A percentile compares a stretch with the other conserved stretches of the same genome.
phyloP scores from a whole-genome alignment of 2,888 invertebrate genomes.

The Beris morrisii region DNA sequence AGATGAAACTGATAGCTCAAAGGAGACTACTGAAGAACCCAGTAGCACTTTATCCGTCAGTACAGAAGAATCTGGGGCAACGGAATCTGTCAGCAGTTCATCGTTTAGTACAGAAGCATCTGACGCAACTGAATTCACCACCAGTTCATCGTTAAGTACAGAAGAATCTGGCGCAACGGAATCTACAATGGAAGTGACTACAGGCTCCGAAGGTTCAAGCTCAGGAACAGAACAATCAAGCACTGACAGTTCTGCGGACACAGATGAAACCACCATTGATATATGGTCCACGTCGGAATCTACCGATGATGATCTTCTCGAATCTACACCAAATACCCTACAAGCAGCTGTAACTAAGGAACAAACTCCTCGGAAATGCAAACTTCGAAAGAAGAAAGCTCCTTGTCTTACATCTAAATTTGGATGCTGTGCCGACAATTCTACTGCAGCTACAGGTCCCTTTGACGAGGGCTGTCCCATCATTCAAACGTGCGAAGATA shows the following conservation, averaged over 20 bases:
- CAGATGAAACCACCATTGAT: constrained; percentile 47
- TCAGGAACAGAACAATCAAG: constrained; percentile 14
- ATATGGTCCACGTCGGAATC: constrained; percentile 52
- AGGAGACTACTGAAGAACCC: background rate
- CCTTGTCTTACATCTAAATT: constrained; percentile 67
- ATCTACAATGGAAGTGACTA: constrained; percentile 9
- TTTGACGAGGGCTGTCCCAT: constrained; percentile 77
- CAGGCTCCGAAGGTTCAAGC: background rate
- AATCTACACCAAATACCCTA: constrained; percentile 60
- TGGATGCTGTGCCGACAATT: constrained; percentile 85
- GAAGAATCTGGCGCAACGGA: constrained; percentile 34
- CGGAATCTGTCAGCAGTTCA: background rate
- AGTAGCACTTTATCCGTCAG: constrained; percentile 37
- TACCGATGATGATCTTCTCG: constrained; percentile 56
- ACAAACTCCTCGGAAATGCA: constrained; percentile 61
- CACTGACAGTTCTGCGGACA: constrained; percentile 41
- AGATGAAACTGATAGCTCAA: constrained; percentile 29
- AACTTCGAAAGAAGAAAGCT: constrained; percentile 54
- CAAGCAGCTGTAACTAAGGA: constrained; percentile 59
- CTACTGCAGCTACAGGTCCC: constrained; percentile 76
- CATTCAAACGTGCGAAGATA: constrained; percentile 74
- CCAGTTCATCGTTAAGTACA: constrained; percentile 20
- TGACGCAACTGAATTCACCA: background rate
- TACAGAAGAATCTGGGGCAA: constrained; percentile 34
- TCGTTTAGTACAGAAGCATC: background rate